phyloP scores from a whole-genome alignment of 2,113 vertebrate species.

The Epinephelus moara region DNA sequence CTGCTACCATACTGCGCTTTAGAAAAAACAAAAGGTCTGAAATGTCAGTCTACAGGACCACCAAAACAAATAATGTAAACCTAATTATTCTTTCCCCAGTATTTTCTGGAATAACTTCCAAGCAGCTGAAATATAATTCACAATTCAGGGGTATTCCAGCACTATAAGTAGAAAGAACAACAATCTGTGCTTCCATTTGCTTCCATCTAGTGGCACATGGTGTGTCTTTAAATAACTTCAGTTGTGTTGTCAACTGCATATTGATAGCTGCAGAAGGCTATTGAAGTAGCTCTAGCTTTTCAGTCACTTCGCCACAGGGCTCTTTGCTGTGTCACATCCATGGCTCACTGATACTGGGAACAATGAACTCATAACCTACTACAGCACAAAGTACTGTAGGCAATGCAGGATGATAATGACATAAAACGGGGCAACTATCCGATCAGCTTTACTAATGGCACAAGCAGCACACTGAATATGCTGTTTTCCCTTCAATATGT shows the following conservation, averaged over 20 bases:
- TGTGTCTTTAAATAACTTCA: constrained; percentile 45
- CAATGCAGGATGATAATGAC: constrained; percentile 7
- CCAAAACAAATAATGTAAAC: background rate
- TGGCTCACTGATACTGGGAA: constrained; percentile 32
- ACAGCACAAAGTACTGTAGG: background rate
- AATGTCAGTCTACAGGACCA: constrained; percentile 2
- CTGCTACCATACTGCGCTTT: constrained; percentile 17
- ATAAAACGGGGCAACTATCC: constrained; percentile 1
- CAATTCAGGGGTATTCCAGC: constrained; percentile 13
- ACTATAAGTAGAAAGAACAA: constrained; percentile 17
- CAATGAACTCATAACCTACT: constrained; percentile 17
- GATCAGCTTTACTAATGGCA: constrained; percentile 16
- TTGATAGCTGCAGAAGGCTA: constrained; percentile 19
- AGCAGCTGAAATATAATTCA: constrained; percentile 27
- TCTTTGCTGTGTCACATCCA: constrained; percentile 17
- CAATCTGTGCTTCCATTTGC: constrained; percentile 36
- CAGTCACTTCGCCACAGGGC: constrained; percentile 16
- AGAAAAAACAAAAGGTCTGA: background rate
- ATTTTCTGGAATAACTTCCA: background rate
- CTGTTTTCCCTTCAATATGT: background rate
- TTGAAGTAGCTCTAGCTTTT: constrained; percentile 19
- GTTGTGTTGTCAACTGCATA: constrained; percentile 46
- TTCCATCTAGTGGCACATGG: constrained; percentile 39
- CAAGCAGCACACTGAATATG: background rate
- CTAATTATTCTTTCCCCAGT: background rate